Base-by-base conservation (phyloP, 1,140 invertebrate species). In the Gonioctena quinquepunctata region DNA sequence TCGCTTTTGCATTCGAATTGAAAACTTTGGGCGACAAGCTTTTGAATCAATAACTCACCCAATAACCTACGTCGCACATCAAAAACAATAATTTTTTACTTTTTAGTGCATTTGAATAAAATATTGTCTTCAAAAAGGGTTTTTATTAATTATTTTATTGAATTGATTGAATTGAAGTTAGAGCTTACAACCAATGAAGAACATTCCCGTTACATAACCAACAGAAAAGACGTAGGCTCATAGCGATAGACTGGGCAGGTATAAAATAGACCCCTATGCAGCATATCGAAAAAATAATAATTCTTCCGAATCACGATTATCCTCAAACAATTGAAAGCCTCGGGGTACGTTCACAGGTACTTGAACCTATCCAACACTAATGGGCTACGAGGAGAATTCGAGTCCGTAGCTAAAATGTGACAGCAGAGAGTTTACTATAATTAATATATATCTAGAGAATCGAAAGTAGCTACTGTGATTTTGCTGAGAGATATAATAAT, bases 401-500 rank as follows among this genome's bases (percentile, higher is more conserved):
- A 69, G 49, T 65, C 60, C 68, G 50, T 57, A 70, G 66, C 72
- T 54, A 49, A 66, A 68, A 63, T 70, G 67, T 68, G 71, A 76
- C 66, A 67, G 49, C 63, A 64, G 52, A 64, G 52, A 67, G 70
- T 74, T 76, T 72, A 68, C 68, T 73, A 76, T 79, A 79, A 79
- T 78, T 79, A 79, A 79, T 79, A 78, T n/a, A n/a, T 71, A 77
- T 77, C 76, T 66, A 76, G 71, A 70, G 76, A 79, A 80, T 79
- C 77, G 76, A 77, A 76, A 74, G 73, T 74, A 80, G 78, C 78
- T 80, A 69, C 78, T 71, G 78, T 76, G 77, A 80, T 79, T 80
- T 80, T 70, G 76, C 74, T 72, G 70, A 78, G 75, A 80, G 72
- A 79, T 80, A 79, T 77, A 78, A 79, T 79, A 78, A 77, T 79